These are phyloP conservation scores for Pseudocheirus occidentalis DNA, from an alignment of 2,797 vertebrate genomes.

Conservation along the genomic window DNA sequence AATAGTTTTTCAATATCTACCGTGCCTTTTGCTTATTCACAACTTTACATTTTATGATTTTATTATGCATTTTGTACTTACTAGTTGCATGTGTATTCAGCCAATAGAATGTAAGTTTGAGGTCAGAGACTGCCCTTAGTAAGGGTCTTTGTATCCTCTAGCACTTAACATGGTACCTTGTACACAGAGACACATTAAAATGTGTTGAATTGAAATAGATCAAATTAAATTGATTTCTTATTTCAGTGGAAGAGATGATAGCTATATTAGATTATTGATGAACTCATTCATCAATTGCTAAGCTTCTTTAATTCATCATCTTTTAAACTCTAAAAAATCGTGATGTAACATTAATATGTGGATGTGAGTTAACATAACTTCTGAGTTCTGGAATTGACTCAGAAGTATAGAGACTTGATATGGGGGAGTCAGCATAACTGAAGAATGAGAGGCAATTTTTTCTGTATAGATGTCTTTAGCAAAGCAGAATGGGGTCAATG, in stretches of 20 bases:
- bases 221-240: not conserved
- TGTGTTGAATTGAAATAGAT: not conserved
- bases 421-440: not conserved
- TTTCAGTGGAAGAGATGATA: not conserved
- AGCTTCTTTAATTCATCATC: not conserved
- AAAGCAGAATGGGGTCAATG: not conserved
- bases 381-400: not conserved
- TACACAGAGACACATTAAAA: not conserved
- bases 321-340: not conserved
- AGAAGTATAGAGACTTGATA: not conserved
- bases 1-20: not conserved
- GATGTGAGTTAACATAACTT: not conserved
- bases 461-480: not conserved
- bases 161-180: not conserved
- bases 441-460: not conserved
- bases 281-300: not conserved
- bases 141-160: not conserved
- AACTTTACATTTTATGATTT: not conserved
- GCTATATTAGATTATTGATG: not conserved
- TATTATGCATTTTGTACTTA: not conserved
- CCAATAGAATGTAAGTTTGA: not conserved
- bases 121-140: not conserved
- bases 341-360: not conserved
- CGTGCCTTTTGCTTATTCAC: not conserved
- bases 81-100: not conserved